These are phyloP conservation scores for Polylopha cassiicola DNA, from an alignment of 2,888 invertebrate species.

Conservation along the genomic window DNA sequence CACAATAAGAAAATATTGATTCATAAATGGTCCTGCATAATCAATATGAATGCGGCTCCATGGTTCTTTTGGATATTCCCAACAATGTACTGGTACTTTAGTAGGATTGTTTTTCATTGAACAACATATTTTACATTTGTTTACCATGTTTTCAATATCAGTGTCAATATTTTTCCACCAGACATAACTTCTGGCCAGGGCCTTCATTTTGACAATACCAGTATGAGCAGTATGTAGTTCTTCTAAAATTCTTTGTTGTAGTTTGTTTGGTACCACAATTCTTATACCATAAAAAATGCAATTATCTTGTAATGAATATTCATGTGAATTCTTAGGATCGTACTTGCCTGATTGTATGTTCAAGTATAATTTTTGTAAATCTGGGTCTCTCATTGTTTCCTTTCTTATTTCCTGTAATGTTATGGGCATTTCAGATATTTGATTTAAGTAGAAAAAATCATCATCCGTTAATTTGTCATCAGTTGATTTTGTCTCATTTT, in stretches of 20 bases:
- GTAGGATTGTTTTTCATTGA: conserved; percentile 15
- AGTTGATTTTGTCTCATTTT: too few species aligned
- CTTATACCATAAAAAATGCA: conserved; percentile 22
- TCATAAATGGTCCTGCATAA: conserved; percentile 22
- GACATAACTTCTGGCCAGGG: too few species aligned
- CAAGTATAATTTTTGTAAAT: conserved; percentile 12
- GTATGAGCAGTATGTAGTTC: conserved; percentile 25
- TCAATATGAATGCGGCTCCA: conserved; percentile 35
- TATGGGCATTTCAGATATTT: conserved; percentile 19
- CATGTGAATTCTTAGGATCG: conserved; percentile 3
- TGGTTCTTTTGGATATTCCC: conserved; percentile 22
- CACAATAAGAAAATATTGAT: conserved; percentile 20
- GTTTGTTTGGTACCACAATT: conserved; percentile 12
- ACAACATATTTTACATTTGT: conserved; percentile 20
- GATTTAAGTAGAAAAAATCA: too few species aligned
- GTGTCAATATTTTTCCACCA: conserved; percentile 29
- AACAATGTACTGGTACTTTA: conserved; percentile 21
- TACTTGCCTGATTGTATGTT: conserved; percentile 11
- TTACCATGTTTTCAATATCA: conserved; percentile 26
- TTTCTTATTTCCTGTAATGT: conserved; percentile 11
- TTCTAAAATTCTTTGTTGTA: conserved; percentile 10
- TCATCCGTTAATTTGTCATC: too few species aligned
- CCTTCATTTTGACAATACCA: conserved; percentile 34
- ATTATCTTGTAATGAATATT: too few species aligned
- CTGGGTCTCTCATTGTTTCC: conserved; percentile 17